A percentile compares a stretch with the other conserved stretches of the same genome.
Evolutionary conservation across 2,113 vertebrate genomes (phyloP).

Genomic region (Oncorhynchus mykiss): DNA sequence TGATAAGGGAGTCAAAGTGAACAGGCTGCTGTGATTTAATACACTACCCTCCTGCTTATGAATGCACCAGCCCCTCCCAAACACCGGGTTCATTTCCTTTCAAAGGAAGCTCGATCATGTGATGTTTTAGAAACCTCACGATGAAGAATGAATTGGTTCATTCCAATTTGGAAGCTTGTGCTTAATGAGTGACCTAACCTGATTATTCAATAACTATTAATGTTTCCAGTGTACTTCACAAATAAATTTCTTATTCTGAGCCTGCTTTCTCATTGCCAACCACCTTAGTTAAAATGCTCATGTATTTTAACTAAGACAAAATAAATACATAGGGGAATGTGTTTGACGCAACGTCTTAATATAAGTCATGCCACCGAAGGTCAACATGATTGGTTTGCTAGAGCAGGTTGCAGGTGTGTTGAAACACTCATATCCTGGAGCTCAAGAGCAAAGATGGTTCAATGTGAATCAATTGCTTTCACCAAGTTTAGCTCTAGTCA

Average conservation of each 20-base stretch:
- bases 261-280: background rate
- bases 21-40: background rate
- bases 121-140: background rate
- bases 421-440: too few species aligned
- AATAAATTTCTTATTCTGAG: background rate
- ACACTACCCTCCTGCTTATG: background rate
- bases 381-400: too few species aligned
- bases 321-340: too few species aligned
- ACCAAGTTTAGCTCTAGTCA: too few species aligned
- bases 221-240: background rate
- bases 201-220: background rate
- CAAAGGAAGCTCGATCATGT: background rate
- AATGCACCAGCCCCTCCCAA: background rate
- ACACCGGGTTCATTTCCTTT: background rate
- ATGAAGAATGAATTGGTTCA: constrained; percentile 8
- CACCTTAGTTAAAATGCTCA: background rate
- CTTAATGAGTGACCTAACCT: background rate
- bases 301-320: too few species aligned
- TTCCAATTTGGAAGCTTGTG: background rate
- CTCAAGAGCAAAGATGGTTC: too few species aligned
- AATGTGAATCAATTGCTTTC: too few species aligned
- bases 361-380: too few species aligned
- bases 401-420: too few species aligned
- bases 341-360: too few species aligned
- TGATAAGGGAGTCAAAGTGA: background rate